Percentiles rank a stretch among this genome's conserved stretches.
Evolutionary conservation across 2,797 vertebrate genomes (phyloP).

Genomic region (Schizothorax lantsangensis): DNA sequence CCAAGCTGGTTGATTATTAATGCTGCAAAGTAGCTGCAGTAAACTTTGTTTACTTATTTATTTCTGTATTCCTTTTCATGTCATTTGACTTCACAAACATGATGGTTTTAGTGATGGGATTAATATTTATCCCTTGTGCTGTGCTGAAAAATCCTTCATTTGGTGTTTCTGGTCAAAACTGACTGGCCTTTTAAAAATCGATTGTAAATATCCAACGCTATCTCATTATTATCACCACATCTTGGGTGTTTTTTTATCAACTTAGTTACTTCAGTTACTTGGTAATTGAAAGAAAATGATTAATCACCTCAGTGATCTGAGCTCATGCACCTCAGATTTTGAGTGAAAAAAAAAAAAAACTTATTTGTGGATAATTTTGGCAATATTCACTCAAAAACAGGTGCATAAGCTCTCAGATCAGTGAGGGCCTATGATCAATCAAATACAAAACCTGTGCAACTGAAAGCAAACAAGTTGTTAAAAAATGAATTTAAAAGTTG

Average conservation of each 20-base stretch:
- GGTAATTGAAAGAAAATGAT: background rate
- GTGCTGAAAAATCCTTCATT: background rate
- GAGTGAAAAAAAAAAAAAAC: background rate
- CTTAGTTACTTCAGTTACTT: too few species aligned
- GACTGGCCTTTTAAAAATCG: background rate
- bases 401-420: background rate
- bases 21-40: slow-evolving; percentile 16
- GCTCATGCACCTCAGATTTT: background rate
- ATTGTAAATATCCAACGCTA: background rate
- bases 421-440: background rate
- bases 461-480: background rate
- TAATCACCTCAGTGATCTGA: background rate
- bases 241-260: background rate
- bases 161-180: background rate
- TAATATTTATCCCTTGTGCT: background rate
- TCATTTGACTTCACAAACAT: background rate
- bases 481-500: background rate
- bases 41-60: slow-evolving; percentile 9
- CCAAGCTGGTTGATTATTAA: slow-evolving; percentile 40
- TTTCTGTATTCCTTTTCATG: background rate
- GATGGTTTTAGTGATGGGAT: background rate
- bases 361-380: background rate
- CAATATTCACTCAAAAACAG: background rate
- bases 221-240: background rate
- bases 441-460: background rate